Base-by-base conservation (phyloP, 1,140 invertebrate genomes). In the Eumeta japonica region DNA sequence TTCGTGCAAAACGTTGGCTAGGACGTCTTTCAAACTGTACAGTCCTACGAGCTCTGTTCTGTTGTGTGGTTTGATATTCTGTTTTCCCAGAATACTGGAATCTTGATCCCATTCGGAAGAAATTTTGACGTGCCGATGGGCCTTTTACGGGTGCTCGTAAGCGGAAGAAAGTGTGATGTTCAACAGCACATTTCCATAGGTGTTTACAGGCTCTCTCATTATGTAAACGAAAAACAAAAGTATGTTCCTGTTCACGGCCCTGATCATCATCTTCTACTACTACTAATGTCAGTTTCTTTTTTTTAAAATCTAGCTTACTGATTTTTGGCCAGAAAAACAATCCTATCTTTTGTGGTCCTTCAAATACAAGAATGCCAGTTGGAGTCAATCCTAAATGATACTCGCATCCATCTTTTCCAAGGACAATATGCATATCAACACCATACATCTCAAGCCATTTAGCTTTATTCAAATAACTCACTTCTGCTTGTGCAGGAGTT, bases 181-280 rank as follows among this genome's bases (percentile, higher is more conserved):
- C 97, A 1, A 98, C 92, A 13, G 96, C 96, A 80, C 96, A 98
- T 74, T 99, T 99, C 97, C 97, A 99, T 41, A 99, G 76, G 75
- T 99, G 96, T 73, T 99, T 99, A 65, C 94, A 96, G 0, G 96
- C 95, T 64, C 98, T 97, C 66, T 98, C 94, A 64, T 96, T 98
- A 27, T 89, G 85, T 35, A 98, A 70, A 32, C 88, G 78, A 64
- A 92, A 92, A 1, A 92, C 87, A 68, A 96, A 96, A 1, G 92
- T 94, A 57, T 95, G 92, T 58, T 95, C 92, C 55, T 94, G 90
- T 64, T 95, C 91, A 28, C 85, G 75, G 0, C 91, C 92, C 62
- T 93, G 90, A 55, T 97, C 94, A 62, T 97, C 94, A 71, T 97
- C 94, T 74, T 97, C 94, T 12, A 95, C 92, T 4, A 98, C 94